These are phyloP conservation scores for Drusus annulatus DNA, from an alignment of 1,140 invertebrate genomes.

Conservation along the genomic window DNA sequence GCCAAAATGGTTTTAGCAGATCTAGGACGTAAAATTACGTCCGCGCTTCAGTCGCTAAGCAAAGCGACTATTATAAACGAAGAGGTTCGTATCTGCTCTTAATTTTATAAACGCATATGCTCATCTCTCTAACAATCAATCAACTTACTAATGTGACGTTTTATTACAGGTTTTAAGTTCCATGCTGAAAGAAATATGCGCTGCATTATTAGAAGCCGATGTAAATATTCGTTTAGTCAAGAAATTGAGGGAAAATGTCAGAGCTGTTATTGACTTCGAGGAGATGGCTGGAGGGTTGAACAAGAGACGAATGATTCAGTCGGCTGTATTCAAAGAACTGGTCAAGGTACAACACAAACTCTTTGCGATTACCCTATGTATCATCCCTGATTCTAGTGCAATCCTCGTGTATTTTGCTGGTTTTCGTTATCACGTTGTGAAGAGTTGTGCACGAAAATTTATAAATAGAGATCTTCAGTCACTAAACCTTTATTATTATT, in stretches of 20 bases:
- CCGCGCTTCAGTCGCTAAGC: constrained; percentile 95
- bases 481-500: too few relatives aligned
- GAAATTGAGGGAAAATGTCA: constrained; percentile 98
- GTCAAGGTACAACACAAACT: constrained; percentile 82
- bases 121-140: constrained; percentile 40
- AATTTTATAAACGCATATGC: constrained; percentile 57
- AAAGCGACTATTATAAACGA: constrained; percentile 99
- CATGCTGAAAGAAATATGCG: constrained; percentile 99
- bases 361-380: too few relatives aligned
- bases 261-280: constrained; percentile 98
- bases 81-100: constrained; percentile 77
- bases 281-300: constrained; percentile 99
- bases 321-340: constrained; percentile 98
- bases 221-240: constrained; percentile 98
- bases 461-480: too few relatives aligned
- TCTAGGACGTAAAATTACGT: constrained; percentile 99
- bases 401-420: too few relatives aligned
- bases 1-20: constrained; percentile 98
- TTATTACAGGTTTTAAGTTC: constrained; percentile 91
- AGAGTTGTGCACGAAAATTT: too few relatives aligned
- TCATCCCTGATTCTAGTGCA: too few relatives aligned
- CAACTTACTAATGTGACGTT: constrained; percentile 37
- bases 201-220: constrained; percentile 97
- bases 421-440: too few relatives aligned
- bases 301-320: constrained; percentile 98